Percentiles rank a stretch among this genome's conserved stretches.
Evolutionary conservation across 2,797 vertebrate genomes (phyloP).

Genomic region (Periparus ater): DNA sequence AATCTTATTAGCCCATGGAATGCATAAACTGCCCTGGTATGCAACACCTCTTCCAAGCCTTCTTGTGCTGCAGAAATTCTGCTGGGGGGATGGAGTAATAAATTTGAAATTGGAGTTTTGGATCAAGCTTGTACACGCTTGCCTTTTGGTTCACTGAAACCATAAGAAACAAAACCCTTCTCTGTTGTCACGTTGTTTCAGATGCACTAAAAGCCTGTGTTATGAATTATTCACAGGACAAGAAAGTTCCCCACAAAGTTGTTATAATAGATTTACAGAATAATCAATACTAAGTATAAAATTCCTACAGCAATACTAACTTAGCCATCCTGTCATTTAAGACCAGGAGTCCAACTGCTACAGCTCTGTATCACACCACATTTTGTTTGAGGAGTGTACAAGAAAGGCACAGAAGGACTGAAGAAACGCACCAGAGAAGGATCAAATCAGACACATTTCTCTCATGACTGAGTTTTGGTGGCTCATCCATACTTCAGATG

Average conservation of each 20-base stretch:
- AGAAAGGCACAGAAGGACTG: background rate
- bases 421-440: background rate
- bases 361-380: background rate
- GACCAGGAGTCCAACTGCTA: background rate
- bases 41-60: background rate
- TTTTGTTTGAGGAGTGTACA: background rate
- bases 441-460: background rate
- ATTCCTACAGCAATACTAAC: background rate
- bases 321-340: background rate
- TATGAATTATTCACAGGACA: background rate
- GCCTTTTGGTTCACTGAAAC: background rate
- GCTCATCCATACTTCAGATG: background rate
- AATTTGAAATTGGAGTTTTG: background rate
- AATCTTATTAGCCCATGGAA: constrained; percentile 3
- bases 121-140: background rate
- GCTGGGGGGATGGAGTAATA: background rate
- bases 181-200: background rate
- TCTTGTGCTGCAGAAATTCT: background rate
- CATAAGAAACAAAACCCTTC: background rate
- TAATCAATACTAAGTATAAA: background rate
- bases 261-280: background rate
- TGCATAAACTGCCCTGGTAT: background rate
- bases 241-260: background rate
- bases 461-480: background rate
- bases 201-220: background rate